Conservation (phyloP, 2,797 vertebrate genomes). For the Protonibea diacanthus region DNA sequence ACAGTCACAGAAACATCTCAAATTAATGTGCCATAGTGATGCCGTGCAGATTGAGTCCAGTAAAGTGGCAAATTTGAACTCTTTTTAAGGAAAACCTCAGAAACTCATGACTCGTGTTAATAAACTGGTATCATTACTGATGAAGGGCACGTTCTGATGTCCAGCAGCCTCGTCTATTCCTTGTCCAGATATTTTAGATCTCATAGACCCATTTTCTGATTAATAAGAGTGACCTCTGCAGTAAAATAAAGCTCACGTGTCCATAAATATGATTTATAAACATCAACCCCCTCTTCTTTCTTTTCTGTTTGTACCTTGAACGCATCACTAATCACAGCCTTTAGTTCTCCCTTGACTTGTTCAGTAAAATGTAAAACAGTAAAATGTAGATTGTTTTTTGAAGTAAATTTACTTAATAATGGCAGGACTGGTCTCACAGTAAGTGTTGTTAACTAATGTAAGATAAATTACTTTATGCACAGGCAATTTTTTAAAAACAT, state of each 20-base stretch:
- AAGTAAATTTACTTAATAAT: conserved; percentile 17
- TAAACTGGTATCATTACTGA: conserved; percentile 38
- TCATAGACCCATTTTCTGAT: conserved; percentile 29
- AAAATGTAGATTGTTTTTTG: conserved; percentile 35
- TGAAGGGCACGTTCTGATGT: conserved; percentile 3
- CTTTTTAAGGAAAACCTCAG: conserved; percentile 19
- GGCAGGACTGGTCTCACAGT: conserved; percentile 17
- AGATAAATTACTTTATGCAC: conserved; percentile 38
- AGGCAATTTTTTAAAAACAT: conserved; percentile 29
- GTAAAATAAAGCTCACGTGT: conserved; percentile 57
- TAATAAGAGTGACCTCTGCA: conserved; percentile 43
- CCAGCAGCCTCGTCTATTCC: conserved; percentile 26
- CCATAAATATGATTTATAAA: conserved; percentile 34
- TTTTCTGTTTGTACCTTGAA: conserved; percentile 23
- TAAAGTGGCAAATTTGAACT: conserved; percentile 6
- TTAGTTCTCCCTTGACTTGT: conserved; percentile 10
- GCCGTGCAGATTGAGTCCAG: conserved; percentile 20
- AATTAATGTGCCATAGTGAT: conserved; percentile 11
- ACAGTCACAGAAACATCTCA: conserved; percentile 18
- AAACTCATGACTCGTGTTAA: conserved; percentile 26
- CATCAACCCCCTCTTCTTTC: neutral
- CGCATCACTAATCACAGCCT: conserved; percentile 14
- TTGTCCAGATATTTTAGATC: conserved; percentile 33
- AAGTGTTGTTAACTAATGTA: conserved; percentile 38
- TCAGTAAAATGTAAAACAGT: conserved; percentile 8